Conservation (phyloP, 2,888 invertebrate genomes). For the Germaria angustata region DNA sequence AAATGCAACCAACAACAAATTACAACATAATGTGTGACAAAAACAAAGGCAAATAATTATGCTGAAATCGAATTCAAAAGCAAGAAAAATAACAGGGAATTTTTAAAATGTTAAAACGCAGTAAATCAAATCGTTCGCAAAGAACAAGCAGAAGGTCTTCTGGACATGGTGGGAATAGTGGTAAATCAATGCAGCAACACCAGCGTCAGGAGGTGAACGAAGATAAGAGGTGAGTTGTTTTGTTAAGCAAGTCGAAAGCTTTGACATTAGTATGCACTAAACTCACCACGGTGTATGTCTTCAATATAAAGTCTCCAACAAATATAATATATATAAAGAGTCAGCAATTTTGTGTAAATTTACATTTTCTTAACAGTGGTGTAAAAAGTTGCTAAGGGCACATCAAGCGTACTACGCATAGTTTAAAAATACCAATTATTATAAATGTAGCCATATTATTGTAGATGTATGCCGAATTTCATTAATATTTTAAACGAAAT, state of each 20-base stretch:
- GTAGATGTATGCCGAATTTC: no score
- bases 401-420: no score
- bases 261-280: not conserved
- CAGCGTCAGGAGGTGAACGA: conserved; percentile 55
- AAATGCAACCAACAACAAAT: not conserved
- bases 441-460: no score
- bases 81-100: not conserved
- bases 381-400: no score
- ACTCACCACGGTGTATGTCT: not conserved
- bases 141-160: conserved; percentile 53
- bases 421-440: no score
- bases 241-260: not conserved
- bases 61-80: not conserved
- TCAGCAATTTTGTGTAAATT: no score
- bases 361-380: no score
- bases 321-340: not conserved
- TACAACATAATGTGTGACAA: conserved; percentile 7
- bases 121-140: conserved; percentile 67
- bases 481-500: no score
- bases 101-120: conserved; percentile 66
- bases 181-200: conserved; percentile 23
- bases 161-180: conserved; percentile 11
- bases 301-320: not conserved
- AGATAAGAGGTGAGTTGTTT: conserved; percentile 60
- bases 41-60: not conserved